Evolutionary conservation across 2,888 invertebrate genomes (phyloP), one percentile per base, ranked within the genome.

Genomic region (Sinelater perroti): DNA sequence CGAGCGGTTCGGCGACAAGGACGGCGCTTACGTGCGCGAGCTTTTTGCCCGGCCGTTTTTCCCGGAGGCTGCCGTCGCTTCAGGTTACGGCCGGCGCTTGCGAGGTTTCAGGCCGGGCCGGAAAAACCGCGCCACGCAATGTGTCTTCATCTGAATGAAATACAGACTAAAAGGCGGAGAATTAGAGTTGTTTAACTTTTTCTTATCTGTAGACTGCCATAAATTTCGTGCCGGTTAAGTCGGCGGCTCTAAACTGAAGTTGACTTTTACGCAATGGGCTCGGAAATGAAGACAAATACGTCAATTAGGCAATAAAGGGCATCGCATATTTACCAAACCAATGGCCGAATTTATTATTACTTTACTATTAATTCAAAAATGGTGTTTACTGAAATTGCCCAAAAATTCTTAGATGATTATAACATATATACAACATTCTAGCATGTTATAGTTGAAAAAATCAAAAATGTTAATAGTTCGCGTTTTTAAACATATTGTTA

Each of bases 81-180:
- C 53, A 42, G 50, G 33, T 59, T 59, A 61, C 59, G 58, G 61
- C 51, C 46, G 36, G 54, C 52, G 52, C 55, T 61, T 61, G 49
- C 58, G 30, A 58, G 46, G 54, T 49, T 44, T 60, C 40, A 60
- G 55, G 31, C 33, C 31, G 26, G 33, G 38, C 56, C 58, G 40
- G 53, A 52, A 53, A 59, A 56, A 59, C 51, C 49, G 35, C 46
- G 35, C 33, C 55, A 60, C 51, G 60, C 60, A 60, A 60, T 60
- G 42, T 55, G 36, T 60, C 60, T 60, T 46, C 42, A 60, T 56
- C 51, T 45, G 42, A 60, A 56, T 56, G 51, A 60, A 55, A 51
- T 53, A 58, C 53, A 38, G 28, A 36, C 38, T 26, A 52, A 47
- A 47, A 54, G 47, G 24, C 10, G 18, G 28, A 36, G 36, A 50